These are phyloP conservation scores for Andrena fulva DNA, from an alignment of 2,888 invertebrate genomes.

Conservation along the genomic window DNA sequence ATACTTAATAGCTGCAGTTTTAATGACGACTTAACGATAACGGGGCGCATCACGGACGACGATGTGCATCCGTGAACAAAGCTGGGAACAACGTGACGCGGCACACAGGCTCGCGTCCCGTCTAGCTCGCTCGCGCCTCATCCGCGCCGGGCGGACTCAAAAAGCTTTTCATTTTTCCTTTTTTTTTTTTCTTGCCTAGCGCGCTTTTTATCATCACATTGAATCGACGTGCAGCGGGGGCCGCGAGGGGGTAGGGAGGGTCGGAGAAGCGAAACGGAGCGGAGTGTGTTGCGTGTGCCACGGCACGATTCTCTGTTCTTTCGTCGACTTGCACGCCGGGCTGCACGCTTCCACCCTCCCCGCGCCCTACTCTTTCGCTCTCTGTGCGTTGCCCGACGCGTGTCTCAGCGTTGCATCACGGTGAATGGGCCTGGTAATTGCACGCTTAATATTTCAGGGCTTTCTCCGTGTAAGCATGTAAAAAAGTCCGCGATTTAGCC, in stretches of 20 bases:
- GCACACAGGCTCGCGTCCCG: slow-evolving; percentile 50
- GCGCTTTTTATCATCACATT: slow-evolving; percentile 83
- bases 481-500: slow-evolving; percentile 80
- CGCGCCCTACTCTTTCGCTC: slow-evolving; percentile 46
- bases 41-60: slow-evolving; percentile 45
- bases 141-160: slow-evolving; percentile 74
- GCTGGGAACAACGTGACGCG: slow-evolving; percentile 61
- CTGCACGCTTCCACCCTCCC: slow-evolving; percentile 4
- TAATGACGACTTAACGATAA: slow-evolving; percentile 64
- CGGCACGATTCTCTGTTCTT: slow-evolving; percentile 45
- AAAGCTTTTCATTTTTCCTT: slow-evolving; percentile 81
- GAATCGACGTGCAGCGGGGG: slow-evolving; percentile 75
- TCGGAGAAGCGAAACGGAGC: slow-evolving; percentile 47
- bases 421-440: slow-evolving; percentile 84
- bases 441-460: slow-evolving; percentile 84
- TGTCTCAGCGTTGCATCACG: slow-evolving; percentile 79
- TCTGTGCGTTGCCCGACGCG: slow-evolving; percentile 67
- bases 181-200: slow-evolving; percentile 76
- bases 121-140: slow-evolving; percentile 57
- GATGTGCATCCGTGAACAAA: slow-evolving; percentile 53
- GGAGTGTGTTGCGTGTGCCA: slow-evolving; percentile 69
- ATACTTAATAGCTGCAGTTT: slow-evolving; percentile 59
- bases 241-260: slow-evolving; percentile 56
- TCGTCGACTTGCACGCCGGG: slow-evolving; percentile 42
- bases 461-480: slow-evolving; percentile 81